Evolutionary conservation across 2,113 vertebrate genomes (phyloP), one percentile per base, ranked within the genome.

Genomic region (Cavia aperea): DNA sequence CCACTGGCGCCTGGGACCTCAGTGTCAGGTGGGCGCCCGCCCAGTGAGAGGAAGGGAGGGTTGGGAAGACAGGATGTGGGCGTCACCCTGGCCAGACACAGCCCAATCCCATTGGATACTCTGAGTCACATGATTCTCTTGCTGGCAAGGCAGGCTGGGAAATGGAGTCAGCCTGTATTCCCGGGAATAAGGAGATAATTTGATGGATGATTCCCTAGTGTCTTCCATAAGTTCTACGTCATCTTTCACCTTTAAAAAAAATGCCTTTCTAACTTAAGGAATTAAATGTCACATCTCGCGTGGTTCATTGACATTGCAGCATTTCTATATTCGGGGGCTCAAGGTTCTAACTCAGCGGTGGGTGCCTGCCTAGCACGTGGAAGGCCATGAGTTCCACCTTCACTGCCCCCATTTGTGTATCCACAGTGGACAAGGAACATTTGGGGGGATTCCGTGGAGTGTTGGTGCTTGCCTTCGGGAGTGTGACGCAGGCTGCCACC

Each of bases 41-140:
- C 84, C 54, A 43, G 68, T 4, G 21, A 43, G 66, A 51, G 18
- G 72, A 21, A 7, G 26, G 43, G 21, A 16, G 9, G 26, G 16
- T 36, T 19, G 4, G 51, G 78, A 68, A 92, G 39, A 36, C 26
- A 26, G 58, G 33, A 24, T 6, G 1, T 2, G 8, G 33, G 36
- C 46, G 15, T 56, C 46, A 54, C 70, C 31, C 16, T 56, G 70
- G 54, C 72, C 46, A 49, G 90, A 78, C 26, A 5, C 10, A 1
- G 10, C 14, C 0, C 0, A 3, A 0, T 60, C 24, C 65, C 31
- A 26, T 1, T 7, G 31, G 7, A n/a, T 24, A 18, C 2, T 49
- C 3, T 54, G 31, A 10, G 33, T 51, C 15, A 18, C 0, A 9
- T 75, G 49, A 12, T 39, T 6, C 36, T 15, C 5, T 58, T 10